A percentile compares a stretch with the other conserved stretches of the same genome.
phyloP scores from a whole-genome alignment of 2,113 vertebrate genomes.

The Vicugna pacos region DNA sequence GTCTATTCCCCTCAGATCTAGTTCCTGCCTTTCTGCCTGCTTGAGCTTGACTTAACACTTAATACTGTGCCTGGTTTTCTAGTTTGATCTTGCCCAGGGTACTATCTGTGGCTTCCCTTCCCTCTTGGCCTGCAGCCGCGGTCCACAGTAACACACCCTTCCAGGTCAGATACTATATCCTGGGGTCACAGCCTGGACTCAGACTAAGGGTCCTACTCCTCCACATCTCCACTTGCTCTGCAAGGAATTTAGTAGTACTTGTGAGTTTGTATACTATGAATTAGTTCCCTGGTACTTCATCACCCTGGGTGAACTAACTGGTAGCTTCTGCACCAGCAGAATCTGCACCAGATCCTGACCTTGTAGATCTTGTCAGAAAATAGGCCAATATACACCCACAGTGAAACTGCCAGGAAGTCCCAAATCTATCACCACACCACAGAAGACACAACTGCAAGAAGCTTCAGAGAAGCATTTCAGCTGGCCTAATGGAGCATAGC shows the following conservation, averaged over 20 bases:
- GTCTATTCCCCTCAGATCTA: not conserved
- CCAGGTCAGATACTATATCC: not conserved
- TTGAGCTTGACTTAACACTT: not conserved
- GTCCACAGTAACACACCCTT: not conserved
- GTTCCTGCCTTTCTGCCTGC: not conserved
- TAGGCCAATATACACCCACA: not conserved
- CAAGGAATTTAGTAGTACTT: not conserved
- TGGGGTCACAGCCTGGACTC: not conserved
- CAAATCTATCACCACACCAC: not conserved
- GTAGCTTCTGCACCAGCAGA: not conserved
- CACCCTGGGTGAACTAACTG: not conserved
- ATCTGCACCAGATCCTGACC: not conserved
- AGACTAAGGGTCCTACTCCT: not conserved
- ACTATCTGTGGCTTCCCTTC: not conserved
- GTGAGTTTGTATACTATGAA: not conserved
- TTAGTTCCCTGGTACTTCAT: not conserved
- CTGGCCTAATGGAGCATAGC: not conserved
- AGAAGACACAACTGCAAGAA: not conserved
- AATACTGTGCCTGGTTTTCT: not conserved
- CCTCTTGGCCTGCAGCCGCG: not conserved
- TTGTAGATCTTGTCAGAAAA: not conserved
- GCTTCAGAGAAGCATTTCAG: not conserved
- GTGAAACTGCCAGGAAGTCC: not conserved
- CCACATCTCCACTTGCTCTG: not conserved
- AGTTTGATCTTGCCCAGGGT: not conserved